Base-by-base conservation (phyloP, 1,140 invertebrate genomes). In the Cyphomyrmex costatus region DNA sequence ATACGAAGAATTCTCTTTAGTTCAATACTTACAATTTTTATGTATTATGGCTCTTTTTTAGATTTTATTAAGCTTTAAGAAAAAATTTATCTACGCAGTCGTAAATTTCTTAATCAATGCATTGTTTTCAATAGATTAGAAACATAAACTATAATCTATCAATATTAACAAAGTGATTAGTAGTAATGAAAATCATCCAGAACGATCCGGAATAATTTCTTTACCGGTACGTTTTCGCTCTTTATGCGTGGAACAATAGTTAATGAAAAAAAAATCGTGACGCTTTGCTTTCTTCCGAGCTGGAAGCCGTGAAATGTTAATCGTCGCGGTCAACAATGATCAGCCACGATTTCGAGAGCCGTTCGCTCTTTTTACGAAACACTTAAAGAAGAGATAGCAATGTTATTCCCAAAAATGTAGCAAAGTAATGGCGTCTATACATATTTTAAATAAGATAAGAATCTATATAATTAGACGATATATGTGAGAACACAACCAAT, bases 271-370 rank as follows among this genome's bases (percentile, higher is more conserved):
- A 56, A 56, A 42, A 58, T 68, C 14, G 19, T 27, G n/a, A 79
- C 46, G 65, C 19, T n/a, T 24, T 56, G 33, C 19, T 33, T 68
- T 60, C 53, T 33, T 82, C 53, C 33, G 66, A 73, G 53, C 16
- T 24, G 66, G 36, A 46, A 21, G 66, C 79, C 53, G 68, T 49
- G 68, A 83, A 83, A 83, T 36, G 79, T 73, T 73, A 73, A 82
- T 82, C 53, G 79, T 53, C 36, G 19, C 24, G 79, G 66, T 60
- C 60, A 46, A 58, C 49, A 21, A 6, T 51, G 36, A 82, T 82
- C 66, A 49, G 66, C 78, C 36, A 16, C 21, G 66, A 73, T 82
- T 82, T 82, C 78, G 78, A 82, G 78, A 71, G 65, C 33, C 10
- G 51, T 5, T 71, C 53, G 51, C 56, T 82, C 36, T 82, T 80